Evolutionary conservation across 2,113 vertebrate species (phyloP).

Genomic region (Ctenomys sociabilis): DNA sequence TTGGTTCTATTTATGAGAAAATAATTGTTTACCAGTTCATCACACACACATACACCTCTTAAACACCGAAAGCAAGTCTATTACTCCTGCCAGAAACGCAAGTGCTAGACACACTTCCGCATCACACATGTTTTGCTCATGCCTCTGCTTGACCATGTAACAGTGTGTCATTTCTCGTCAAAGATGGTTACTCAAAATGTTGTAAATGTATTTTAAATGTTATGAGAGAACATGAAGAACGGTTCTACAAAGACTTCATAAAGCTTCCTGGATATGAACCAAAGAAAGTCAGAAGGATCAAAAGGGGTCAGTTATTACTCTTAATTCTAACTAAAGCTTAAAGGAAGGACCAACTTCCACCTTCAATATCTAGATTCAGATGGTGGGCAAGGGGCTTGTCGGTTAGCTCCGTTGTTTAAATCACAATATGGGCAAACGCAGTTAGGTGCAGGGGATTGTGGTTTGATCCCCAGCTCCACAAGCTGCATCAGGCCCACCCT

Average conservation of each 20-base stretch:
- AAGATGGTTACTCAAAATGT: constrained; percentile 17
- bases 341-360: neutral
- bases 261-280: constrained; percentile 2
- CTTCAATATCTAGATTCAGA: neutral
- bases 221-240: constrained; percentile 6
- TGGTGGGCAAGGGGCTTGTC: neutral
- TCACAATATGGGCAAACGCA: no score
- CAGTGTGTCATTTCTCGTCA: neutral
- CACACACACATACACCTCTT: neutral
- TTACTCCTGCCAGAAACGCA: constrained; percentile 24
- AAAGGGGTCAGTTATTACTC: neutral
- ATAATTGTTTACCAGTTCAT: constrained; percentile 43
- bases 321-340: neutral
- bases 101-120: neutral
- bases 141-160: constrained; percentile 11
- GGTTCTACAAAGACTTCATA: constrained; percentile 50
- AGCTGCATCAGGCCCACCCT: no score
- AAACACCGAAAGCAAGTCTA: constrained; percentile 33
- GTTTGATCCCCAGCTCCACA: no score
- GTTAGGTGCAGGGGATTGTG: no score
- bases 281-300: constrained; percentile 27
- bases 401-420: no score
- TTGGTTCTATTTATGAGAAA: constrained; percentile 47
- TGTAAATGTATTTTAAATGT: constrained; percentile 21
- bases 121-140: neutral